Evolutionary conservation across 2,113 vertebrate species (phyloP).

Genomic region (Odocoileus virginianus): DNA sequence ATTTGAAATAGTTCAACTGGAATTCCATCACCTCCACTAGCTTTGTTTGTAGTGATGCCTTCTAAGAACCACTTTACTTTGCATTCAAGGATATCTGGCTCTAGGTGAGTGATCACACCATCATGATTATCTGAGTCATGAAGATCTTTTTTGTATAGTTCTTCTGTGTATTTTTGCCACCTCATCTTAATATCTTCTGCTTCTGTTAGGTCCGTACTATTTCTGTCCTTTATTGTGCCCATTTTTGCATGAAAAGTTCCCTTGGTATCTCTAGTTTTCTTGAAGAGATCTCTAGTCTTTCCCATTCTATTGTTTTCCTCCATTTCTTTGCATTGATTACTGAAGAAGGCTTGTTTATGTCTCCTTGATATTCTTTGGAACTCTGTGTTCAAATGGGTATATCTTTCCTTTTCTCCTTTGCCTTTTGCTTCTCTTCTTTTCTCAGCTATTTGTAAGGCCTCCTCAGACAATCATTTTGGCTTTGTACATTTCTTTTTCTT

Average conservation of each 20-base stretch:
- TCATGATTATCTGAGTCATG: rapidly evolving
- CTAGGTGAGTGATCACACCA: not conserved
- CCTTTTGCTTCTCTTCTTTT: not conserved
- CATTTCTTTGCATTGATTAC: not conserved
- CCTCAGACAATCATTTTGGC: not conserved
- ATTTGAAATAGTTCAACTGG: not conserved
- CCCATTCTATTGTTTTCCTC: not conserved
- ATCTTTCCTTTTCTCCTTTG: not conserved
- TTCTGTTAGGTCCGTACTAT: rapidly evolving
- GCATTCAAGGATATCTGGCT: not conserved
- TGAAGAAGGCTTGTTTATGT: not conserved
- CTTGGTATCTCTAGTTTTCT: not conserved
- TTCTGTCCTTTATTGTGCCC: not conserved
- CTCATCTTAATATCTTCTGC: not conserved
- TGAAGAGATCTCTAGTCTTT: not conserved
- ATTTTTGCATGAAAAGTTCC: not conserved
- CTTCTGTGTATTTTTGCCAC: not conserved
- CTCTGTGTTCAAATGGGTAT: not conserved
- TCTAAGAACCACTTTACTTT: not conserved
- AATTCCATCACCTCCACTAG: not conserved
- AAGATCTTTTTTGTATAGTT: not conserved
- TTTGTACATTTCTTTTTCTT: not conserved
- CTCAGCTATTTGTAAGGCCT: not conserved
- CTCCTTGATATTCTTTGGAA: not conserved
- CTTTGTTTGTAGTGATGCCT: not conserved